Evolutionary conservation across 2,113 vertebrate species (phyloP).

Genomic region (Erinaceus europaeus): DNA sequence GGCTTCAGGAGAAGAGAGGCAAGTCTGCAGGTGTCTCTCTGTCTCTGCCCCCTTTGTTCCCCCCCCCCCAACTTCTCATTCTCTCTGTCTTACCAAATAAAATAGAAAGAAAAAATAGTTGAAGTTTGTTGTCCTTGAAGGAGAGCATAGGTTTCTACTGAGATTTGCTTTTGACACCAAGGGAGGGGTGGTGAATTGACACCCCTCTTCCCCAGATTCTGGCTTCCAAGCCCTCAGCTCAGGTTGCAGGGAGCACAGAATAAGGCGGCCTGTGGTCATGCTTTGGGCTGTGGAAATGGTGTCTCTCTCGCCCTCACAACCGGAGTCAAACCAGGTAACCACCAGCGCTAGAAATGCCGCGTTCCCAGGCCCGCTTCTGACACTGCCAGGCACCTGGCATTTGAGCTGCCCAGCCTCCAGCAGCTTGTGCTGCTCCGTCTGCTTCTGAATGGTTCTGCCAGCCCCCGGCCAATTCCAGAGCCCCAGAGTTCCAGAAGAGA

Average conservation of each 20-base stretch:
- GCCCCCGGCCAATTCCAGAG: neutral
- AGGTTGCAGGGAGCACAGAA: neutral
- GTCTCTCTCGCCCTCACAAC: neutral
- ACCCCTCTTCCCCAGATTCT: neutral
- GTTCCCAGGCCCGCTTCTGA: neutral
- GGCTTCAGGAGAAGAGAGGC: too few species aligned
- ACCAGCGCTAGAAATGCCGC: neutral
- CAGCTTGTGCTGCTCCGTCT: neutral
- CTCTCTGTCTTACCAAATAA: neutral
- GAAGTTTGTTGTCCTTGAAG: neutral
- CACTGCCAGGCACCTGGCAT: neutral
- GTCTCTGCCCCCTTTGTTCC: too few species aligned
- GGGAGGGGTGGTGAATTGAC: neutral
- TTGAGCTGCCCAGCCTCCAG: neutral
- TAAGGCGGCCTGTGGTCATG: fast-evolving
- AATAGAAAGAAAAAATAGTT: too few species aligned
- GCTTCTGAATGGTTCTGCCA: neutral
- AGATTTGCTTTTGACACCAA: neutral
- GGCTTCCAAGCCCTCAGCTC: neutral
- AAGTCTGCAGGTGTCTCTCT: too few species aligned
- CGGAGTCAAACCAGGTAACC: too few species aligned
- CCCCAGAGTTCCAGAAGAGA: neutral
- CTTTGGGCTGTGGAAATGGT: neutral
- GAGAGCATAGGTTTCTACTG: neutral
- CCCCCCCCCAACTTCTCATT: too few species aligned